Percentiles rank a stretch among this genome's conserved stretches.
Evolutionary conservation across 2,888 invertebrate species (phyloP).

Genomic region (Campoplex nolae): DNA sequence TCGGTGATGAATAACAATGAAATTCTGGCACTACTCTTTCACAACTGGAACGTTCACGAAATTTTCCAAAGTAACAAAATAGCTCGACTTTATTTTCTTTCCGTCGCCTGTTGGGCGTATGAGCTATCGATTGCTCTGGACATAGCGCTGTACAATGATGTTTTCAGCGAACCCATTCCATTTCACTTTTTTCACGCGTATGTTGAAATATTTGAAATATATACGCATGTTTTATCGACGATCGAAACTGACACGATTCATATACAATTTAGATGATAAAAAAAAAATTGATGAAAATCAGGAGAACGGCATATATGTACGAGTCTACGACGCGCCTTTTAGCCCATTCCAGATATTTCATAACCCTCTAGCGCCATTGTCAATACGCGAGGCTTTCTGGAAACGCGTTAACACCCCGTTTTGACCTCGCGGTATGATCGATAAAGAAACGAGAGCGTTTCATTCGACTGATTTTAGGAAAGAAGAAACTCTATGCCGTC

Average conservation of each 20-base stretch:
- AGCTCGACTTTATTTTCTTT: neutral
- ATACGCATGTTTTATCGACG: neutral
- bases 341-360: conserved; percentile 36
- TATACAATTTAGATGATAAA: neutral
- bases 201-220: neutral
- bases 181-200: neutral
- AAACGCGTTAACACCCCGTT: conserved; percentile 74
- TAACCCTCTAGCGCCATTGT: conserved; percentile 70
- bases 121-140: conserved; percentile 35
- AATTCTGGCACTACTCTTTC: neutral
- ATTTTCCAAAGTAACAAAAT: neutral
- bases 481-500: conserved; percentile 49
- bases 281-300: neutral
- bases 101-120: neutral
- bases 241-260: neutral
- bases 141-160: neutral
- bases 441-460: conserved; percentile 79
- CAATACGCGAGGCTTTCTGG: conserved; percentile 67
- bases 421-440: conserved; percentile 77
- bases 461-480: conserved; percentile 61
- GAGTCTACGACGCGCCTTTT: conserved; percentile 55
- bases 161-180: neutral
- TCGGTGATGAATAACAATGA: neutral
- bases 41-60: neutral
- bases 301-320: neutral